Evolutionary conservation across 2,888 invertebrate genomes (phyloP), one percentile per base, ranked within the genome.

Genomic region (Ametastegia equiseti): DNA sequence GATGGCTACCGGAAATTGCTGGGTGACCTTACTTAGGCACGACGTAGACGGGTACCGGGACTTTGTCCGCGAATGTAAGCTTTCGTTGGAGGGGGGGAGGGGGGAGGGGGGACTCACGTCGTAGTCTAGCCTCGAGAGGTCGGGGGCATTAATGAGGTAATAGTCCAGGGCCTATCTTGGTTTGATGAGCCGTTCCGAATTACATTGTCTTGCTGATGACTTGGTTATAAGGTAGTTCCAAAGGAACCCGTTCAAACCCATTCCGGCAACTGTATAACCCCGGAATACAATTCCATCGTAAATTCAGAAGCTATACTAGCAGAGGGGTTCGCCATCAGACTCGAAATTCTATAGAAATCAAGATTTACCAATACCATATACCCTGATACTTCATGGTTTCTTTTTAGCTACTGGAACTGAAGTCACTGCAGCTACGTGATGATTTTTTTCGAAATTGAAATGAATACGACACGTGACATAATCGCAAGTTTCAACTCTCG

Each of bases 1-100:
- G 88, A 91, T 90, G 90, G 90, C 89, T 88, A 88, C 90, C 90
- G 90, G 90, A 91, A 91, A 91, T 91, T 91, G 89, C 90, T 89
- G 88, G 90, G 88, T 90, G 91, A 90, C 90, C 90, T 91, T 90
- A 89, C 88, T 89, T 90, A 88, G 88, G 87, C 88, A 60, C 60
- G 45, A 45, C 39, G 60, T 42, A 39, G 57, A 78, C 30, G n/a
- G n/a, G 75, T 50, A 30, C 30, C 27, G 33, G 75, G 33, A 71
- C 71, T 71, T 71, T 71, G 71, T 71, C 71, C 71, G 71, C 45
- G 71, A 85, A 86, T 81, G 77, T 82, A 77, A 80, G 65, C 81
- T n/a, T n/a, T n/a, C n/a, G n/a, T n/a, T n/a, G n/a, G n/a, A n/a
- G n/a, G n/a, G n/a, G n/a, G n/a, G n/a, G n/a, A n/a, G n/a, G n/a